A percentile compares a stretch with the other conserved stretches of the same genome.
These are phyloP conservation scores for Drosophila albomicans DNA, from an alignment of 1,140 invertebrate species.

Conservation along the genomic window DNA sequence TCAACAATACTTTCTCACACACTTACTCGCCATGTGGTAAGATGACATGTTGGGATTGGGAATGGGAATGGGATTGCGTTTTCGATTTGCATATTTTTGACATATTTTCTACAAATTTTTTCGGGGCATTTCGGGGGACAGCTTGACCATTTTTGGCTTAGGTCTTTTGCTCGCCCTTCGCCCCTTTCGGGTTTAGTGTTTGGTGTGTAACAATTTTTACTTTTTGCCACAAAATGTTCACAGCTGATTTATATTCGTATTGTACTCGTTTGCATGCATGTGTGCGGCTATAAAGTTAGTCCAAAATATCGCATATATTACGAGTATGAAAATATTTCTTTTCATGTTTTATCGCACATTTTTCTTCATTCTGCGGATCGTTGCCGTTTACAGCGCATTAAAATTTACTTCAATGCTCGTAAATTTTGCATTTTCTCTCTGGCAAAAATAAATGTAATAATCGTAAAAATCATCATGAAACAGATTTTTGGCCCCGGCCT, in stretches of 20 bases:
- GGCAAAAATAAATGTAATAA: constrained; percentile 54
- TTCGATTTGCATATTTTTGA: constrained; percentile 68
- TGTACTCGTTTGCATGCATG: constrained; percentile 18
- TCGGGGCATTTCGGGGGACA: constrained; percentile 44
- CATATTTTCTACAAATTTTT: constrained; percentile 71
- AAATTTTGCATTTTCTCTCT: constrained; percentile 53
- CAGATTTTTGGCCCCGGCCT: constrained; percentile 33
- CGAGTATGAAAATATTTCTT: constrained; percentile 49
- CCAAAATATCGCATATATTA: constrained; percentile 26
- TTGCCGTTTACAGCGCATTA: constrained; percentile 65
- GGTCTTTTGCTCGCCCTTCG: constrained; percentile 5
- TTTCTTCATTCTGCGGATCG: constrained; percentile 59
- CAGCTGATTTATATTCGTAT: constrained; percentile 70
- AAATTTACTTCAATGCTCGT: constrained; percentile 67
- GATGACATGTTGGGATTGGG: constrained; percentile 15
- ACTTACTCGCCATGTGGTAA: constrained; percentile 26
- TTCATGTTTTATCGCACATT: constrained; percentile 68
- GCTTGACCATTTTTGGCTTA: constrained; percentile 38
- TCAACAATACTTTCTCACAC: constrained; percentile 48
- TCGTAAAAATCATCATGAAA: constrained; percentile 58
- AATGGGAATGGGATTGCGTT: constrained; percentile 33
- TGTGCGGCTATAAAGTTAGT: constrained; percentile 15
- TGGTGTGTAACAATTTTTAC: constrained; percentile 62
- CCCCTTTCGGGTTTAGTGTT: not conserved
- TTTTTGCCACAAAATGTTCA: constrained; percentile 69